Conservation (phyloP, 2,888 invertebrate genomes). For the Drosophila paranaensis region DNA sequence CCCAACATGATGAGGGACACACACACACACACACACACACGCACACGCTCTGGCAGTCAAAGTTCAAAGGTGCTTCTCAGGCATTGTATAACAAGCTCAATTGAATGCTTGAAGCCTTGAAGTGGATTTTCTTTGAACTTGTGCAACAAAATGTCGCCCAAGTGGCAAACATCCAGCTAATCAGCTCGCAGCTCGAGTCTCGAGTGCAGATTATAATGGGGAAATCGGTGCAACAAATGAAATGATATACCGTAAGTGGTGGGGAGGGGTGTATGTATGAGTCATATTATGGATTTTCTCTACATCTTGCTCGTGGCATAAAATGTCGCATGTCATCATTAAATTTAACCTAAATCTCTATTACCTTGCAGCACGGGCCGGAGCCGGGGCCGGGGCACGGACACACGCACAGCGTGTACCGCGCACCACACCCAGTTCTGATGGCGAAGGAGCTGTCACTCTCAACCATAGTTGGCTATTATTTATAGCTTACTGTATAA, state of each 20-base stretch:
- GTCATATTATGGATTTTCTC: slow-evolving; percentile 74
- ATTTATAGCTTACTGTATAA: slow-evolving; percentile 49
- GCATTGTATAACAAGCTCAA: slow-evolving; percentile 71
- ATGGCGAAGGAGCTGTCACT: slow-evolving; percentile 5
- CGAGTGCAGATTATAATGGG: slow-evolving; percentile 44
- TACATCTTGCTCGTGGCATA: slow-evolving; percentile 34
- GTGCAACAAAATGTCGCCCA: slow-evolving; percentile 38
- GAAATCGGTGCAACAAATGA: slow-evolving; percentile 49
- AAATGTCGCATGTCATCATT: slow-evolving; percentile 80
- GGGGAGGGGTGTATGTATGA: slow-evolving; percentile 41
- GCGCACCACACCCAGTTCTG: slow-evolving; percentile 70
- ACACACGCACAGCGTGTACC: slow-evolving; percentile 38
- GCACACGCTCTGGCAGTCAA: slow-evolving; percentile 28
- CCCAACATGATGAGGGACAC: slow-evolving; percentile 34
- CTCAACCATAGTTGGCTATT: slow-evolving; percentile 26
- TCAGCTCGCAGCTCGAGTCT: slow-evolving; percentile 27
- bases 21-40: neutral
- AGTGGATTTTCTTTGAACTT: slow-evolving; percentile 70
- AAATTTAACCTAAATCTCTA: slow-evolving; percentile 78
- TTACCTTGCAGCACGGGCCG: slow-evolving; percentile 57
- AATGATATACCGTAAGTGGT: slow-evolving; percentile 12
- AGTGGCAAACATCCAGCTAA: slow-evolving; percentile 53
- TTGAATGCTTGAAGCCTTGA: slow-evolving; percentile 67
- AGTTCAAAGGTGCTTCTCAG: slow-evolving; percentile 70
- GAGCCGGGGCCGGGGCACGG: slow-evolving; percentile 26